Base-by-base conservation (phyloP, 2,888 invertebrate genomes). In the Taphrorychus bicolor region DNA sequence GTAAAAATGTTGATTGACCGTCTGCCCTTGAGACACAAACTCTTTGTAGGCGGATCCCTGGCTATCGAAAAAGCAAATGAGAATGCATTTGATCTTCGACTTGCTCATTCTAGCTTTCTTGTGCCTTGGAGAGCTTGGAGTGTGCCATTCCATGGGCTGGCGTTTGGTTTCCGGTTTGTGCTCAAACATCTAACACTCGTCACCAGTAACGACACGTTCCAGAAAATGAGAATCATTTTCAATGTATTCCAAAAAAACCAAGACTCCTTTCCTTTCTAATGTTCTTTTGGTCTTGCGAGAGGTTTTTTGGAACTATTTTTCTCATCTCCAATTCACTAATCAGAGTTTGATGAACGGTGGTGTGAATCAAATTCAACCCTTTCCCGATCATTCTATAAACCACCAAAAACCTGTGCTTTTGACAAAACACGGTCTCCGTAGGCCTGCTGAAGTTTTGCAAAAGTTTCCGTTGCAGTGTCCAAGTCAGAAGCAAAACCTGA, bases 311-410 rank as follows among this genome's bases (percentile, higher is more conserved):
- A 16, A 42, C 42, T 24, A 54, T 24, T 18, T 54, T 61, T 52
- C 42, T 22, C 71, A 73, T 71, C 61, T 71, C 66, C 61, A 42
- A 42, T 14, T 42, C 17, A 42, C 73, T 66, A 40, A 69, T 71
- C 66, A 70, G 69, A 71, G 72, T 62, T 24, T 72, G 69, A 72
- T 69, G 69, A 70, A 73, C 70, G 52, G 63, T 70, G 53, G 45
- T 67, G 65, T 66, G 67, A 70, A 14, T 72, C 64, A 74, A 73
- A 70, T 69, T 69, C 62, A 72, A 69, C 58, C 70, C 42, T 62
- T 73, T 64, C 40, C 68, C 69, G 61, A 73, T 71, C 70, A 42
- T 42, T 42, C n/a, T 54, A 53, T 49, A 56, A 56, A 4, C 42
- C 4, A 4, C n/a, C n/a, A 16, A 42, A 42, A 42, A 42, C 42